These are phyloP conservation scores for Epizoanthus ramosus DNA, from an alignment of 92 coral and sea anemone species.

Conservation along the genomic window DNA sequence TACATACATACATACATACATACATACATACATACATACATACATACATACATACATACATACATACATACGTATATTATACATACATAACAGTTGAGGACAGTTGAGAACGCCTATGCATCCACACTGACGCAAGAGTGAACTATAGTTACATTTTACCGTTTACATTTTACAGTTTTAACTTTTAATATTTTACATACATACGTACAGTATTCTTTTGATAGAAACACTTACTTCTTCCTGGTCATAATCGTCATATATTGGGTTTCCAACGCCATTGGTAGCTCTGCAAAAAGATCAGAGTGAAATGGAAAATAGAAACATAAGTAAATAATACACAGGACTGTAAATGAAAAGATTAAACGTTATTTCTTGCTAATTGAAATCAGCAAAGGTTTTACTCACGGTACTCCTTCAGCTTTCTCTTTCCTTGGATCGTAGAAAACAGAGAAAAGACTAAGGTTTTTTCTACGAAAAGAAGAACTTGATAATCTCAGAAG, in stretches of 20 bases:
- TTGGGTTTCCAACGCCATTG: constrained; percentile 32
- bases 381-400: not conserved
- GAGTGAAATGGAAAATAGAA: too few relatives aligned
- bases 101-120: too few relatives aligned
- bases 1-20: not conserved
- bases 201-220: too few relatives aligned
- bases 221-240: constrained; percentile 23
- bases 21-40: not conserved
- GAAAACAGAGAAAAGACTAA: constrained; percentile 60
- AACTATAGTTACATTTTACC: too few relatives aligned
- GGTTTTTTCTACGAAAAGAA: constrained; percentile 36
- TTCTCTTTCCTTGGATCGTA: constrained; percentile 51
- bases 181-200: too few relatives aligned
- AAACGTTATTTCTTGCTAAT: too few relatives aligned
- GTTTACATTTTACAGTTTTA: too few relatives aligned
- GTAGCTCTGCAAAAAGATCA: not conserved
- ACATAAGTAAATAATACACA: not conserved
- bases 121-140: not conserved
- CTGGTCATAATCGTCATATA: constrained; percentile 18
- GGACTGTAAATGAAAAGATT: not conserved
- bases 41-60: not conserved
- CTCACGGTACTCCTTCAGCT: constrained; percentile 36
- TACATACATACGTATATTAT: not conserved
- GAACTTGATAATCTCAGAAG: not conserved
- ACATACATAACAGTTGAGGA: not conserved